Base-by-base conservation (phyloP, 2,113 vertebrate genomes). In the Centrocercus urophasianus region DNA sequence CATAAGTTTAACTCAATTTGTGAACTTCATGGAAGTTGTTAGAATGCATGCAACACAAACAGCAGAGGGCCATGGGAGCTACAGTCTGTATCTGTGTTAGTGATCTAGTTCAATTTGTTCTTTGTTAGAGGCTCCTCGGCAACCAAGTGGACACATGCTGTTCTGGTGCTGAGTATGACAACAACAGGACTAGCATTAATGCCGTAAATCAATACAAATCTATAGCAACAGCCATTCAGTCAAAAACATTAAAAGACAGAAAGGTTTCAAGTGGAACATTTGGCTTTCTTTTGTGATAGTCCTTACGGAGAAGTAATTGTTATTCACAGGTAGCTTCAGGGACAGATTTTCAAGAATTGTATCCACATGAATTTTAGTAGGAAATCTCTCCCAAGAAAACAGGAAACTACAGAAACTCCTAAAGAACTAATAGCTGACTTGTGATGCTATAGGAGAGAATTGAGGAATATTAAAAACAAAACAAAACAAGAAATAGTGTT, bases 221-320 rank as follows among this genome's bases (percentile, higher is more conserved):
- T 28, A 21, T 63, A 67, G 54, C 36, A 80, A 86, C 66, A 50
- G 2, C 72, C 19, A 8, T 30, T 85, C 11, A 24, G 18, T 18
- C 36, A 27, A 79, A 84, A 78, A 4, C 28, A 73, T 25, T 32
- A 18, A 64, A 64, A 73, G 52, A 48, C 67, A 77, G 64, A 64
- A 61, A 93, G 69, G 61, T 57, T 74, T 43, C 0, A 12, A 72
- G 60, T 54, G 25, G 56, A 50, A 38, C 40, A 27, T 13, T 42
- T 21, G 63, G 19, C 34, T 74, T 74, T 56, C 64, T 38, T 56
- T 63, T 71, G 78, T 48, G 43, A 45, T 27, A 43, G 7, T 2
- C 43, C 64, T 17, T 75, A 71, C 52, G 87, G 86, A 74, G 77
- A 92, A 93, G 80, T 28, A 57, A 93, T 95, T 94, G 38, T 75